These are phyloP conservation scores for Amblyopsis rosae DNA, from an alignment of 2,113 vertebrate species.

Conservation along the genomic window DNA sequence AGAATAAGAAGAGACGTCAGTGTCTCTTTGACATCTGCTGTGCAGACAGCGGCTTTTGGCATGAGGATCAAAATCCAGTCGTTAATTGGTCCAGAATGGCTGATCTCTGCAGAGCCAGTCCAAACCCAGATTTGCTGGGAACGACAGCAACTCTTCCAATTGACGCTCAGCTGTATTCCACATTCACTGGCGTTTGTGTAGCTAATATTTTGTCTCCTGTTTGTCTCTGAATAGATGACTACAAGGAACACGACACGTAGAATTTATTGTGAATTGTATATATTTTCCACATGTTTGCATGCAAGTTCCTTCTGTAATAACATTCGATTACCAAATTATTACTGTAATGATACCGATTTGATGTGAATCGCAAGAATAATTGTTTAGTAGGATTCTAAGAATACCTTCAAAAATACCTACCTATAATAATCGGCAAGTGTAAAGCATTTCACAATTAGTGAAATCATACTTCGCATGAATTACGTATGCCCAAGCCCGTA, in stretches of 20 bases:
- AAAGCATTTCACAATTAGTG: slow-evolving; percentile 46
- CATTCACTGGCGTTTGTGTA: slow-evolving; percentile 41
- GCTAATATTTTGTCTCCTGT: slow-evolving; percentile 45
- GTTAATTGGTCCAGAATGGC: slow-evolving; percentile 64
- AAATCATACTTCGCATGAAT: slow-evolving; percentile 6
- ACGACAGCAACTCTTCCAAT: no score
- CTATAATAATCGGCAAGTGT: slow-evolving; percentile 1
- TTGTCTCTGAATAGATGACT: background rate
- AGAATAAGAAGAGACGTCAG: no score
- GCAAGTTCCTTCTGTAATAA: no score
- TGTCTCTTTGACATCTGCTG: slow-evolving; percentile 42
- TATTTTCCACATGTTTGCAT: background rate
- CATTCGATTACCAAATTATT: no score
- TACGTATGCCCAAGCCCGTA: background rate
- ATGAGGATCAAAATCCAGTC: slow-evolving; percentile 15
- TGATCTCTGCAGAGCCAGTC: slow-evolving; percentile 8
- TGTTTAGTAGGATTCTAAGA: slow-evolving; percentile 13
- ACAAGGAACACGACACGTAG: background rate
- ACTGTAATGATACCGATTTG: no score
- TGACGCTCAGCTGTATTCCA: background rate
- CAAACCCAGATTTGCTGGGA: background rate
- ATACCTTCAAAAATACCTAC: slow-evolving; percentile 14
- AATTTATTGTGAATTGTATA: background rate
- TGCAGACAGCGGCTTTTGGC: slow-evolving; percentile 45
- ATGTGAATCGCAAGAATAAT: no score